A percentile compares a stretch with the other conserved stretches of the same genome.
Evolutionary conservation across 2,888 invertebrate species (phyloP).

Genomic region (Eilema caniola): DNA sequence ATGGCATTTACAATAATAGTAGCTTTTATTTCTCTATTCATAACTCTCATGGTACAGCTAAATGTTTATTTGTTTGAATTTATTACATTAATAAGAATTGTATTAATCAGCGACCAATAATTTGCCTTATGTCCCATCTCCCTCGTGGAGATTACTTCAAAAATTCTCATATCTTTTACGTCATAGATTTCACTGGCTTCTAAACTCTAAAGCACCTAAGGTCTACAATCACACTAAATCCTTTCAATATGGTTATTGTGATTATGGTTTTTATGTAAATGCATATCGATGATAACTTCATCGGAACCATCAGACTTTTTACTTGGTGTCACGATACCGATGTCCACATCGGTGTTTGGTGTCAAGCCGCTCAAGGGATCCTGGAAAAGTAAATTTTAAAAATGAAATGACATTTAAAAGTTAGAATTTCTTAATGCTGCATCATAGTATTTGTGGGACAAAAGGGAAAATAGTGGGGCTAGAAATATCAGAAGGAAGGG

Average conservation of each 20-base stretch:
- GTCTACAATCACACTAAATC: slow-evolving; percentile 57
- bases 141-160: background rate
- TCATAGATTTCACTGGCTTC: background rate
- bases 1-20: background rate
- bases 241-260: slow-evolving; percentile 57
- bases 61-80: too few relatives aligned
- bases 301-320: slow-evolving; percentile 84
- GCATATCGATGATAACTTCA: slow-evolving; percentile 88
- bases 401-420: too few relatives aligned
- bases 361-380: slow-evolving; percentile 79
- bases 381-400: slow-evolving; percentile 42
- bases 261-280: slow-evolving; percentile 66
- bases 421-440: too few relatives aligned
- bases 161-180: background rate
- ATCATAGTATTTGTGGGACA: too few relatives aligned
- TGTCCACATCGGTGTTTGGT: slow-evolving; percentile 80
- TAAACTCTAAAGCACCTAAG: slow-evolving; percentile 5
- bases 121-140: background rate
- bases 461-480: too few relatives aligned
- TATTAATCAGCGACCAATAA: too few relatives aligned
- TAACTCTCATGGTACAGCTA: background rate
- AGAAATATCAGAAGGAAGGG: too few relatives aligned
- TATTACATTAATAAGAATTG: background rate
- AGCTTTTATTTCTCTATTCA: background rate
- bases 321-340: slow-evolving; percentile 71